Evolutionary conservation across 2,888 invertebrate species (phyloP), one percentile per base, ranked within the genome.

Genomic region (Ophioninae sp.): DNA sequence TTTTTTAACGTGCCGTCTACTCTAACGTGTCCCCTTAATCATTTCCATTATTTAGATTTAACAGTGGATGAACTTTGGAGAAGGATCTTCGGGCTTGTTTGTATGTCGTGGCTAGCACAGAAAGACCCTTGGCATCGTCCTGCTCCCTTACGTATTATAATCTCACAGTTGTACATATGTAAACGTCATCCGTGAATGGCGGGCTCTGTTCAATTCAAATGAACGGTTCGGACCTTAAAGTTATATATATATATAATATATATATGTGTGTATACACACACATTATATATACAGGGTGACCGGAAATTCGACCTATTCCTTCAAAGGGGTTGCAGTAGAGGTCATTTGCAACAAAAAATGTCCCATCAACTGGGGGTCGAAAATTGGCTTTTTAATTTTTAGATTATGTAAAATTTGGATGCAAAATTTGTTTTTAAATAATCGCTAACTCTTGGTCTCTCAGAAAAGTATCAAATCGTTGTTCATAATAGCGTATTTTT

Each of bases 201-300:
- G 82, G 80, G 86, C 90, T 88, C 88, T 91, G 91, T 91, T 90
- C 84, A 89, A 89, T 90, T 86, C 86, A 88, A 91, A 89, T 88
- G 88, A 87, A 85, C 61, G 39, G 77, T 81, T 61, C 13, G 65
- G 37, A 77, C 30, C 56, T 9, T 37, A 56, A 51, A 44, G 41
- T 30, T 10, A 41, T 41, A 41, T 41, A 41, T 41, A 41, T 41
- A 41, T 41, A n/a, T n/a, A n/a, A 41, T 41, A 41, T 56, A 20
- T 9, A 59, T 59, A 59, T 22, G 30, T 13, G 5, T 10, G 44
- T 44, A 22, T 41, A 44, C 3, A 44, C 13, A 44, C 10, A 44
- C 8, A 44, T 9, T 44, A 2, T 44, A 44, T 44, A 44, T 44
- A 44, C 44, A 44, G 8, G 3, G 44, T 44, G 44, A 7, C 39